These are phyloP conservation scores for Leptarthrus brevirostris DNA, from an alignment of 2,888 invertebrate species.

Conservation along the genomic window DNA sequence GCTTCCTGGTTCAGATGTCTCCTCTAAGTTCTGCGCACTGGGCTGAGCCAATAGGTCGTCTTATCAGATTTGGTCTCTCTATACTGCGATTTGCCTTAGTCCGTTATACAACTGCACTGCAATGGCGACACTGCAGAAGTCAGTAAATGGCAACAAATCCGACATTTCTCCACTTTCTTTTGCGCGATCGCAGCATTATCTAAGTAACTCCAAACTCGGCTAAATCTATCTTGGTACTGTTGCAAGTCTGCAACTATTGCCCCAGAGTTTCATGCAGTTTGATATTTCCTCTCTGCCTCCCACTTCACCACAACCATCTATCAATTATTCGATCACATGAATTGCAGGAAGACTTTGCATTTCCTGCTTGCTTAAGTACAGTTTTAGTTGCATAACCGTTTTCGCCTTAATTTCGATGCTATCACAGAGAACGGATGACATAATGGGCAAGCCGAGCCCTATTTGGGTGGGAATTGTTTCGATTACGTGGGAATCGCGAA, in stretches of 20 bases:
- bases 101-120: slow-evolving; percentile 11
- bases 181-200: slow-evolving; percentile 6
- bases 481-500: background rate
- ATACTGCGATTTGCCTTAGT: background rate
- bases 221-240: background rate
- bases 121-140: slow-evolving; percentile 27
- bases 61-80: slow-evolving; percentile 22
- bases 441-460: slow-evolving; percentile 7
- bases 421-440: slow-evolving; percentile 13
- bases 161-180: slow-evolving; percentile 36
- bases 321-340: slow-evolving; percentile 34
- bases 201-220: background rate
- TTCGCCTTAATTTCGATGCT: slow-evolving; percentile 34
- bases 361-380: slow-evolving; percentile 19
- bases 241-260: background rate
- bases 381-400: background rate
- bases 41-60: background rate
- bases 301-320: background rate
- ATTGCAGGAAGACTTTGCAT: slow-evolving; percentile 35
- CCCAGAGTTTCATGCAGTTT: background rate
- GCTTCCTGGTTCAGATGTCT: slow-evolving; percentile 35
- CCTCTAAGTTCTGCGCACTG: no score
- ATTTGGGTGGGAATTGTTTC: background rate
- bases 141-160: slow-evolving; percentile 14
- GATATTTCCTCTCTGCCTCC: background rate